Conservation (phyloP, 35 echinoderm and acorn worm species). For the Lytechinus variegatus region DNA sequence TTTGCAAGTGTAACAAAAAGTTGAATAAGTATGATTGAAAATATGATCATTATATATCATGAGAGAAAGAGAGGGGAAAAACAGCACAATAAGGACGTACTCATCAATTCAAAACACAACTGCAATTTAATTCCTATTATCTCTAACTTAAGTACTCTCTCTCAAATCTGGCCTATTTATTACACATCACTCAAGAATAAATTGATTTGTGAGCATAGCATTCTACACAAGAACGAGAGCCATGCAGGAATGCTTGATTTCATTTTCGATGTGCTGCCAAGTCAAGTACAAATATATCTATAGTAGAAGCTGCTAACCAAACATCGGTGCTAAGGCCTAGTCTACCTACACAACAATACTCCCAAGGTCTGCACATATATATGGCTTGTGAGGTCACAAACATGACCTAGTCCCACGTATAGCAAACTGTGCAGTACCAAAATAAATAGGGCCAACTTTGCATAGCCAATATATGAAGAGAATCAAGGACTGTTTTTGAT, state of each 20-base stretch:
- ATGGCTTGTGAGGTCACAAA: neutral
- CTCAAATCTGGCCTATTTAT: neutral
- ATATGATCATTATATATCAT: no score
- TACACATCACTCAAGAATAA: no score
- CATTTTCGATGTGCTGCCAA: neutral
- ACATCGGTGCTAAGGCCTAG: neutral
- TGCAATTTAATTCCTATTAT: neutral
- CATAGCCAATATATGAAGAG: neutral
- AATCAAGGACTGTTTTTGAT: neutral
- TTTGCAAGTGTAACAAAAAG: no score
- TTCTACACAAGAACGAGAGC: neutral
- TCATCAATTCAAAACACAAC: neutral
- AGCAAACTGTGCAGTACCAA: neutral
- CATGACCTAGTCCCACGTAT: neutral
- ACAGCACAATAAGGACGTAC: neutral
- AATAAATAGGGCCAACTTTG: constrained; percentile 12
- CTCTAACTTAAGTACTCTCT: neutral
- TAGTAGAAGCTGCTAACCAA: neutral
- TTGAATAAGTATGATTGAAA: no score
- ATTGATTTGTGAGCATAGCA: neutral
- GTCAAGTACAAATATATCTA: constrained; percentile 13
- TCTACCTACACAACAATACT: neutral
- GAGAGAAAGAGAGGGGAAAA: neutral
- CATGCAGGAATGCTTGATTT: neutral
- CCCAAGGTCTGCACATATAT: neutral